phyloP scores from a whole-genome alignment of 2,797 vertebrate genomes.

The Artibeus lituratus region DNA sequence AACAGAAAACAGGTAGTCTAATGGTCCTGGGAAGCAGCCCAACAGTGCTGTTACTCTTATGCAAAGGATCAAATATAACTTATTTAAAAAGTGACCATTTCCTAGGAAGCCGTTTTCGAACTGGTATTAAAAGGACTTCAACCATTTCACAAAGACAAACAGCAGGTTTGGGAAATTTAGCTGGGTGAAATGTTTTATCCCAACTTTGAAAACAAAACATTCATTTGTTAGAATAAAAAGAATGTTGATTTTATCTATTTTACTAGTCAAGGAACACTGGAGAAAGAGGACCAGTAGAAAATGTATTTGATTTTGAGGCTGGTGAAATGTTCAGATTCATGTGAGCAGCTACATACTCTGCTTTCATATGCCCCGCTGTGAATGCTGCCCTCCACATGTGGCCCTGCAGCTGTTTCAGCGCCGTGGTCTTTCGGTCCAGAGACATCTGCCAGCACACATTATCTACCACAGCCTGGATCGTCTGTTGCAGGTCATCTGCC shows the following conservation, averaged over 20 bases:
- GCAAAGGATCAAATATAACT: background rate
- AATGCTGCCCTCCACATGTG: slow-evolving; percentile 97
- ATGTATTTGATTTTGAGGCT: too few species aligned
- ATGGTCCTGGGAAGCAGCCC: background rate
- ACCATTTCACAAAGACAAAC: background rate
- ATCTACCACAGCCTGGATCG: slow-evolving; percentile 92
- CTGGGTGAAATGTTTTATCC: background rate
- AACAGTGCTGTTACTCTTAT: accelerated
- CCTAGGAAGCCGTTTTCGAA: background rate
- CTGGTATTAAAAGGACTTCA: background rate
- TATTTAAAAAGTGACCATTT: background rate
- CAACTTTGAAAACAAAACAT: background rate
- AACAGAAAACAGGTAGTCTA: background rate
- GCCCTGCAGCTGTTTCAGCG: slow-evolving; percentile 96
- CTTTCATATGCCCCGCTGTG: slow-evolving; percentile 89
- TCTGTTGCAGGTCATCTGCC: slow-evolving; percentile 88
- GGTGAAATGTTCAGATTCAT: background rate
- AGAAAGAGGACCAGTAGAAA: background rate
- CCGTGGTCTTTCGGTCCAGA: slow-evolving; percentile 94
- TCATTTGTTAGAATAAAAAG: background rate
- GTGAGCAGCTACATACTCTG: slow-evolving; percentile 90
- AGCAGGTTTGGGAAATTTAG: background rate
- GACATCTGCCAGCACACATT: slow-evolving; percentile 97
- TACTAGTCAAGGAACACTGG: background rate
- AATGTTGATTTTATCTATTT: background rate